Evolutionary conservation across 1,140 invertebrate genomes (phyloP), one percentile per base, ranked within the genome.

Genomic region (Megalopta genalis): DNA sequence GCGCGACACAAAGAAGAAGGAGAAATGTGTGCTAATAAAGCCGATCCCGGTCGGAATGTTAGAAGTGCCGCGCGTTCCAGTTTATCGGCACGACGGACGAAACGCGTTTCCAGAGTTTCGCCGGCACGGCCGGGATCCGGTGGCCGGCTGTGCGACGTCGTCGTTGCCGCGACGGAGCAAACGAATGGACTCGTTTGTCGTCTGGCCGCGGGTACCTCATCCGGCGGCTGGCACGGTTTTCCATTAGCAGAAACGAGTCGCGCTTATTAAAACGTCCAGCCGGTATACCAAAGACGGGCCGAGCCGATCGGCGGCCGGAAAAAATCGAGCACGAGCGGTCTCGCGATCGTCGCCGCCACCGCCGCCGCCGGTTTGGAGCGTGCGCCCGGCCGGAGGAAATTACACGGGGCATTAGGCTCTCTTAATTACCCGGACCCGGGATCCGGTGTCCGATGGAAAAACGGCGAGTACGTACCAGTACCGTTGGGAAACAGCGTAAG

Each of bases 401-500:
- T 68, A 77, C 75, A 67, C 75, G 25, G 60, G 62, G 32, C 46
- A 64, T 64, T 54, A 72, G 42, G 42, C 42, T 46, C 62, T 79
- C 62, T 65, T 57, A 79, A 79, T 79, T 71, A 72, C 23, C 23
- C 39, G 6, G 6, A 9, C 8, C 52, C 23, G 14, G 27, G 42
- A 10, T 23, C 12, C 10, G 42, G 42, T 32, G 32, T 32, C 4
- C 32, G 32, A 57, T 52, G 37, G 72, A 79, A 82, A 64, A 73
- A 77, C 81, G 65, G 66, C 77, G 76, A 63, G 7, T 32, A 46
- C n/a, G 52, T 25, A 18, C 23, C 5, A 10, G 9, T 39, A 63
- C 62, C 9, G 67, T 46, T 46, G 21, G 54, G 37, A 80, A 69
- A 52, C 64, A 39, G 81, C 81, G 83, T 65, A 84, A 82, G 75